Conservation (phyloP, 2,797 vertebrate genomes). For the Emydoidea blandingii region DNA sequence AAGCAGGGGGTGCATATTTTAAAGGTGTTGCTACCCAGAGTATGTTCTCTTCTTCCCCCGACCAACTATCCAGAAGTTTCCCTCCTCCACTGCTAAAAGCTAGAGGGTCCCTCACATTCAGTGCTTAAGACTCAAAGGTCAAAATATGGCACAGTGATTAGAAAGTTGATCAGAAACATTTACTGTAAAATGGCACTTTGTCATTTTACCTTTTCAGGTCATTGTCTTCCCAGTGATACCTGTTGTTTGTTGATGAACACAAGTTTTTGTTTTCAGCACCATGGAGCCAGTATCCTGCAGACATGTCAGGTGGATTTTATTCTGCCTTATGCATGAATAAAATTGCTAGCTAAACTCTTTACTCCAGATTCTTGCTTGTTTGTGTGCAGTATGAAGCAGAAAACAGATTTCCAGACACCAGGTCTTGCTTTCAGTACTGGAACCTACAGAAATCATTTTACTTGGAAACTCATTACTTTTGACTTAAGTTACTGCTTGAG, state of each 20-base stretch:
- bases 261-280: background rate
- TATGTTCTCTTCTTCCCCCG: background rate
- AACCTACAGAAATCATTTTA: background rate
- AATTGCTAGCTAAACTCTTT: background rate
- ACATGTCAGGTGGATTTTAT: constrained; percentile 2
- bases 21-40: constrained; percentile 20
- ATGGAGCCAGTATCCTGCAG: background rate
- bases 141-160: constrained; percentile 30
- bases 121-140: background rate
- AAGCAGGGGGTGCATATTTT: background rate
- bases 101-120: background rate
- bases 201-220: background rate
- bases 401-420: constrained; percentile 15
- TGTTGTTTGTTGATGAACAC: background rate
- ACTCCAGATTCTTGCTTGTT: background rate
- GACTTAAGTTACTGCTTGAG: background rate
- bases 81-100: background rate
- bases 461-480: constrained; percentile 3
- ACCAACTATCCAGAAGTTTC: constrained; percentile 12
- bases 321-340: background rate
- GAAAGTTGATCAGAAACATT: background rate
- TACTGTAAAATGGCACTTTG: background rate
- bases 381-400: background rate
- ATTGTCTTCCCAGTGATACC: background rate
- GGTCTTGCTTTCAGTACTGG: background rate